Percentiles rank a stretch among this genome's conserved stretches.
phyloP scores from a whole-genome alignment of 2,113 vertebrate species.

The Phyllopteryx taeniolatus region DNA sequence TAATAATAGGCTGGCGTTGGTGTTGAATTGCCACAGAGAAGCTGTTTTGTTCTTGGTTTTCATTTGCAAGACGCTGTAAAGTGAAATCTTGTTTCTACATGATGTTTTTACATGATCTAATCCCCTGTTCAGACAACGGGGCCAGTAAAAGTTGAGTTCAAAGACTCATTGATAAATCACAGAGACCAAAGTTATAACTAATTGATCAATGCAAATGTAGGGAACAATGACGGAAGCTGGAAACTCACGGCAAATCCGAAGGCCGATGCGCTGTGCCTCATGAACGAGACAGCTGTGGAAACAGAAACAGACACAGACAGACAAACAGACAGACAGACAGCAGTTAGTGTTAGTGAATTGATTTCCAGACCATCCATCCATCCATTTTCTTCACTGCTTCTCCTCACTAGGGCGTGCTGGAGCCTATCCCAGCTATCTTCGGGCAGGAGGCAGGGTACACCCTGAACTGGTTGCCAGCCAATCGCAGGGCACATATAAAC shows the following conservation, averaged over 20 bases:
- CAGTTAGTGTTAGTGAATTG: background rate
- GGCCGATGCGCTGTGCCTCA: slow-evolving; percentile 96
- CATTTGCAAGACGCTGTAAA: too few relatives aligned
- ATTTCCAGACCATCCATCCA: background rate
- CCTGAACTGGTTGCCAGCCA: too few relatives aligned
- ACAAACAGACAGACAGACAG: background rate
- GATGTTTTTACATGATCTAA: too few relatives aligned
- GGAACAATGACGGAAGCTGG: slow-evolving; percentile 15
- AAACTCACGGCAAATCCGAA: slow-evolving; percentile 99
- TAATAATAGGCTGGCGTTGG: too few relatives aligned
- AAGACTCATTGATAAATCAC: slow-evolving; percentile 53
- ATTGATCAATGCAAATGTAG: slow-evolving; percentile 49
- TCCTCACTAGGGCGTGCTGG: too few relatives aligned
- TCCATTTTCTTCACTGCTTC: too few relatives aligned
- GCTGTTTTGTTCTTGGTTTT: too few relatives aligned
- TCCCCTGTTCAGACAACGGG: slow-evolving; percentile 40
- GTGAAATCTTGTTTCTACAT: too few relatives aligned
- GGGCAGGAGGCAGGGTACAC: too few relatives aligned
- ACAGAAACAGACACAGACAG: slow-evolving; percentile 6
- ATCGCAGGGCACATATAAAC: too few relatives aligned
- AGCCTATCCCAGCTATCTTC: too few relatives aligned
- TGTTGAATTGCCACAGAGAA: too few relatives aligned
- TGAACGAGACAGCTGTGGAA: slow-evolving; percentile 89
- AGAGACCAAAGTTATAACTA: slow-evolving; percentile 44
- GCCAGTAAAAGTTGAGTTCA: slow-evolving; percentile 38